Conservation (phyloP, 2,888 invertebrate species). For the Hyposoter didymator region DNA sequence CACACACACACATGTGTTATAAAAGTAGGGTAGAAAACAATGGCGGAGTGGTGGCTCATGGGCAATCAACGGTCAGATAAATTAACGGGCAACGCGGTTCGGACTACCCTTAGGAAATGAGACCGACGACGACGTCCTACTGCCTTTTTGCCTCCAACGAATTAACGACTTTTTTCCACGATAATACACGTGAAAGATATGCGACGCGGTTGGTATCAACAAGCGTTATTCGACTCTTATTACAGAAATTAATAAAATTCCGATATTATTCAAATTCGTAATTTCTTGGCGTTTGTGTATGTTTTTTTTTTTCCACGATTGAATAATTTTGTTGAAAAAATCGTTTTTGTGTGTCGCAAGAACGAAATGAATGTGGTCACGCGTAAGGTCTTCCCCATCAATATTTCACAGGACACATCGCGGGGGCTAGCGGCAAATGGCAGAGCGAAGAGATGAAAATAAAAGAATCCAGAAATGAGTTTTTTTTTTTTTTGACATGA, state of each 20-base stretch:
- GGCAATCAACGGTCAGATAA: slow-evolving; percentile 82
- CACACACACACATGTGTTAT: neutral
- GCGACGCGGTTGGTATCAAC: neutral
- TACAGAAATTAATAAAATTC: neutral
- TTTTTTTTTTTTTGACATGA: neutral
- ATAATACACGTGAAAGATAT: neutral
- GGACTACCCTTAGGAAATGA: slow-evolving; percentile 79
- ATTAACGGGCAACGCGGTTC: slow-evolving; percentile 80
- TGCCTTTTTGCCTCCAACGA: neutral
- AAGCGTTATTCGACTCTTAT: neutral
- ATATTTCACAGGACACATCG: slow-evolving; percentile 80
- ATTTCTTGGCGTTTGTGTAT: neutral
- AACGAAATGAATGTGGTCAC: slow-evolving; percentile 15
- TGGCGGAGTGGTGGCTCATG: slow-evolving; percentile 68
- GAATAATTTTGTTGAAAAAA: neutral
- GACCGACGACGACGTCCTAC: slow-evolving; percentile 30
- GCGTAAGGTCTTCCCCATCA: slow-evolving; percentile 56
- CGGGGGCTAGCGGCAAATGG: slow-evolving; percentile 15
- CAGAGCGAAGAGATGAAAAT: neutral
- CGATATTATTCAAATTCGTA: neutral
- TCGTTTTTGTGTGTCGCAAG: neutral
- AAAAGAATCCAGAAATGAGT: neutral
- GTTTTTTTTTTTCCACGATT: neutral
- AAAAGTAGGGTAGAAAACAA: slow-evolving; percentile 51
- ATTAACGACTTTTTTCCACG: neutral